A percentile compares a stretch with the other conserved stretches of the same genome.
Conservation (phyloP, 2,113 vertebrate genomes). For the Orthochromis indermauri region DNA sequence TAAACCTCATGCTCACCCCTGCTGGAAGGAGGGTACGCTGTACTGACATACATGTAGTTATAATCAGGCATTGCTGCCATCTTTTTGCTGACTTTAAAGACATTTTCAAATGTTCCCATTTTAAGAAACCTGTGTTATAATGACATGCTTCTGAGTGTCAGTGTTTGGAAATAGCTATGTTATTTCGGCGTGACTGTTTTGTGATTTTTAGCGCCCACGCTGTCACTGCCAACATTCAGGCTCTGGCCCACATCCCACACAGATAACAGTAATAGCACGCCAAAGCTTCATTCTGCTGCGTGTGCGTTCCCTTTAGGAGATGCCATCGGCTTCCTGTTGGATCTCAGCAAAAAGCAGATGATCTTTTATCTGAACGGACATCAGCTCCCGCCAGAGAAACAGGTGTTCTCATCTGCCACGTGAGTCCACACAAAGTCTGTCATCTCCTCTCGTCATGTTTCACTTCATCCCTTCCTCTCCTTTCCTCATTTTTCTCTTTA, state of each 20-base stretch:
- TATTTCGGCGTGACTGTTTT: not conserved
- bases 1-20: slow-evolving; percentile 93
- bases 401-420: slow-evolving; percentile 96
- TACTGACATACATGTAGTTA: not conserved
- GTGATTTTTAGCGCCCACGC: not conserved
- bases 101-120: not conserved
- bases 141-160: not conserved
- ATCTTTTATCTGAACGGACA: slow-evolving; percentile 97
- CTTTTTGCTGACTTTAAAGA: not conserved
- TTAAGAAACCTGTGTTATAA: not conserved
- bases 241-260: not conserved
- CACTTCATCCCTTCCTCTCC: not conserved
- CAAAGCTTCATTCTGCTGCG: not conserved
- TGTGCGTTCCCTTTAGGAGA: slow-evolving; percentile 75
- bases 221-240: not conserved
- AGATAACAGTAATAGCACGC: not conserved
- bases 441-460: not conserved
- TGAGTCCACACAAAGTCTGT: slow-evolving; percentile 63
- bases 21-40: slow-evolving; percentile 94
- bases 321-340: slow-evolving; percentile 92
- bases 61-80: not conserved
- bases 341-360: slow-evolving; percentile 98
- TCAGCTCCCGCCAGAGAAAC: slow-evolving; percentile 94
- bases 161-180: not conserved
- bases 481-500: not conserved